phyloP scores from a whole-genome alignment of 1,140 invertebrate genomes.

The Goniozus legneri region DNA sequence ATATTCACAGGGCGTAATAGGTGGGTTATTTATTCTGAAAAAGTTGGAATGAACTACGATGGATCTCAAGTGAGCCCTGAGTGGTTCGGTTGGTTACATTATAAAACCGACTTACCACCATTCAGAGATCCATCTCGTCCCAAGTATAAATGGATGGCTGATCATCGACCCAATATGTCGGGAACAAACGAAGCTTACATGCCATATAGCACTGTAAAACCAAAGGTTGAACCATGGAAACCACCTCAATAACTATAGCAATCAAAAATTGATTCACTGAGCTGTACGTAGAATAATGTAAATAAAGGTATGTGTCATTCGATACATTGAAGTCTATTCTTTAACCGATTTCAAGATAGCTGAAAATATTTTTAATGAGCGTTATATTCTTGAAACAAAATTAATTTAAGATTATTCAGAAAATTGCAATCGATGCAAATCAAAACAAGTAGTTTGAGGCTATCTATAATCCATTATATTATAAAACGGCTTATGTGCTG shows the following conservation, averaged over 20 bases:
- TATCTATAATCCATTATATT: too few relatives aligned
- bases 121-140: constrained; percentile 67
- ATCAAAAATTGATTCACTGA: too few relatives aligned
- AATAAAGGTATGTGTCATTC: background rate
- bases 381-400: background rate
- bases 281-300: background rate
- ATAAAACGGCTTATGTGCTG: too few relatives aligned
- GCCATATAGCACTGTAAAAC: constrained; percentile 82
- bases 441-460: too few relatives aligned
- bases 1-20: constrained; percentile 71
- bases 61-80: constrained; percentile 88
- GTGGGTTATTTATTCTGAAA: constrained; percentile 87
- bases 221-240: constrained; percentile 83
- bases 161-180: constrained; percentile 79
- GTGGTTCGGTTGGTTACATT: constrained; percentile 86
- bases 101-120: constrained; percentile 64
- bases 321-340: too few relatives aligned
- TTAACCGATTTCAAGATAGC: background rate
- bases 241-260: constrained; percentile 53
- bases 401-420: background rate
- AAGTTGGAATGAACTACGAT: constrained; percentile 83
- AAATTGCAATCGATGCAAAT: too few relatives aligned
- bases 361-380: background rate
- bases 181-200: constrained; percentile 79
- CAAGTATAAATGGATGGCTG: constrained; percentile 81